Conservation (phyloP, 2,797 vertebrate genomes). For the Artibeus lituratus region DNA sequence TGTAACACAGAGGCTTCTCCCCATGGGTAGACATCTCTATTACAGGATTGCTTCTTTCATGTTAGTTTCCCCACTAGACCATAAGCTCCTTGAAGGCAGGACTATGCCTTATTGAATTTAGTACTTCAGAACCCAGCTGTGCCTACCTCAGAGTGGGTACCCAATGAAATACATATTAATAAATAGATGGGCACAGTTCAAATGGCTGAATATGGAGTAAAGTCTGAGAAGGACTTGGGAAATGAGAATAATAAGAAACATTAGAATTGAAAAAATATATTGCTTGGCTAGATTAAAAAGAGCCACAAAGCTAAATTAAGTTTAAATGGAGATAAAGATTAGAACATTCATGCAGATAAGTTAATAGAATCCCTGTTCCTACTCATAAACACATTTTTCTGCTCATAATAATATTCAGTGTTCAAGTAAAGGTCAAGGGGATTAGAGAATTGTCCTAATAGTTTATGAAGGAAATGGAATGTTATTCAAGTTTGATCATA, state of each 20-base stretch:
- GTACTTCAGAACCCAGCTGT: background rate
- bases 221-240: background rate
- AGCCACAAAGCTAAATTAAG: background rate
- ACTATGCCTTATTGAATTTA: background rate
- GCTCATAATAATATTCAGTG: background rate
- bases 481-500: background rate
- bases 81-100: background rate
- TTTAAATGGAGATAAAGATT: background rate
- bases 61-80: background rate
- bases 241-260: background rate
- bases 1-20: background rate
- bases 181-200: background rate
- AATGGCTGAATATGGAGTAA: background rate
- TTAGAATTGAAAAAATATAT: background rate
- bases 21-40: background rate
- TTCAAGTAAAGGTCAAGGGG: background rate
- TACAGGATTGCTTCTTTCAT: background rate
- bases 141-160: background rate
- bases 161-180: background rate
- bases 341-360: background rate
- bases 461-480: background rate
- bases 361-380: background rate
- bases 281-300: background rate
- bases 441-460: background rate
- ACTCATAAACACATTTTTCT: background rate